Evolutionary conservation across 1,140 invertebrate species (phyloP).

Genomic region (Trichogramma pretiosum): DNA sequence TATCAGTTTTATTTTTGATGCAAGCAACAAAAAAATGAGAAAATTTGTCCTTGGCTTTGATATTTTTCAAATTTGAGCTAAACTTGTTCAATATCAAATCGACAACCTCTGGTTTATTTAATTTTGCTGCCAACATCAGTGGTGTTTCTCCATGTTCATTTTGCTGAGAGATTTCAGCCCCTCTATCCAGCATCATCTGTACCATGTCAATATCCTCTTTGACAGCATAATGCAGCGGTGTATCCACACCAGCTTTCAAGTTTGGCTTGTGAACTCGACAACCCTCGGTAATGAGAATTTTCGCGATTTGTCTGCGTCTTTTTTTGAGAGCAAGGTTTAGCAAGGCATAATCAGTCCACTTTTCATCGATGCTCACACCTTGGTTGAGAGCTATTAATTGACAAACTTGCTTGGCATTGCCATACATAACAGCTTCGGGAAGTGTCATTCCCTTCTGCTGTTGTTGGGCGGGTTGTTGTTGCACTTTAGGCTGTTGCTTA

Average conservation of each 20-base stretch:
- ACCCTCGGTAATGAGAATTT: constrained; percentile 10
- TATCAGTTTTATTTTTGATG: constrained; percentile 2
- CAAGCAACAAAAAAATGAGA: constrained; percentile 15
- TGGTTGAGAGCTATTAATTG: constrained; percentile 1
- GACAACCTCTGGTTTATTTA: constrained; percentile 1
- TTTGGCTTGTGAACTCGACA: constrained; percentile 8
- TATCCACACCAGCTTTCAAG: neutral
- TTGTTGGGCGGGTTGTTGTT: too few relatives aligned
- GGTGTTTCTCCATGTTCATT: constrained; percentile 12
- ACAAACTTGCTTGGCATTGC: constrained; percentile 8
- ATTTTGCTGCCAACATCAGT: constrained; percentile 7
- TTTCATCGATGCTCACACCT: constrained; percentile 2
- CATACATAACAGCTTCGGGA: constrained; percentile 10
- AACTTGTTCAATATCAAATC: constrained; percentile 4
- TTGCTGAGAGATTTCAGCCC: neutral
- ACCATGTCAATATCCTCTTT: constrained; percentile 5
- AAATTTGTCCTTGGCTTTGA: neutral
- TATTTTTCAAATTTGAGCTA: constrained; percentile 2
- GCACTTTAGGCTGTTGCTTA: too few relatives aligned
- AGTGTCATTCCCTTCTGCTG: constrained; percentile 2
- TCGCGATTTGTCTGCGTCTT: constrained; percentile 11
- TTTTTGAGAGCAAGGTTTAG: constrained; percentile 1
- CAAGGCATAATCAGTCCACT: constrained; percentile 10
- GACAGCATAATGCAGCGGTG: constrained; percentile 14
- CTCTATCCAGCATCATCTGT: constrained; percentile 1